Conservation (phyloP, 30 jellyfish, hydroid and myxozoan genomes). For the Cassiopea andromeda region DNA sequence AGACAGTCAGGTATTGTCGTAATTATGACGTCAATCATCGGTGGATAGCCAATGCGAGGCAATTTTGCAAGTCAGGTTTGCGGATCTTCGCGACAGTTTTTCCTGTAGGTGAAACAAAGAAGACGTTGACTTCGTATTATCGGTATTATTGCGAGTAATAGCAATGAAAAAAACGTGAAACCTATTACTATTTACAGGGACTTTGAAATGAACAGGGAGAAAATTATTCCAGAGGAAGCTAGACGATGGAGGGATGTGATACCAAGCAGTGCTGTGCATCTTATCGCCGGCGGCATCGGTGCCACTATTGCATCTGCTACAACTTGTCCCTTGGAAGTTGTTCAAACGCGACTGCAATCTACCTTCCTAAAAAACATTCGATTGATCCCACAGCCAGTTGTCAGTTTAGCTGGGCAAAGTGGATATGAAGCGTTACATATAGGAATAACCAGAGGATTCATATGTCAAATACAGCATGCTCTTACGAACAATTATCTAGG, state of each 20-base stretch:
- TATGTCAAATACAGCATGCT: conserved; percentile 21
- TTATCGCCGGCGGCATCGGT: conserved; percentile 85
- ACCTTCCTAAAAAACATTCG: conserved; percentile 36
- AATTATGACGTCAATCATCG: conserved; percentile 10
- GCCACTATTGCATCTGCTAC: conserved; percentile 81
- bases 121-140: background rate
- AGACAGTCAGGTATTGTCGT: conserved; percentile 21
- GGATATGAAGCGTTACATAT: conserved; percentile 24
- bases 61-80: background rate
- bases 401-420: conserved; percentile 22
- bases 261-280: conserved; percentile 76
- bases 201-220: conserved; percentile 10
- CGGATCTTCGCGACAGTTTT: background rate
- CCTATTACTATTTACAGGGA: background rate
- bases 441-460: conserved; percentile 27
- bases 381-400: conserved; percentile 10
- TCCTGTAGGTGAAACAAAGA: background rate
- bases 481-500: conserved; percentile 54
- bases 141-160: background rate
- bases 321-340: conserved; percentile 86
- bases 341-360: conserved; percentile 81
- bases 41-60: background rate
- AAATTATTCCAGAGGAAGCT: background rate
- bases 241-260: conserved; percentile 52
- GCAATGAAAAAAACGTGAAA: background rate